These are phyloP conservation scores for Myotis davidii DNA, from an alignment of 2,113 vertebrate genomes.

Conservation along the genomic window DNA sequence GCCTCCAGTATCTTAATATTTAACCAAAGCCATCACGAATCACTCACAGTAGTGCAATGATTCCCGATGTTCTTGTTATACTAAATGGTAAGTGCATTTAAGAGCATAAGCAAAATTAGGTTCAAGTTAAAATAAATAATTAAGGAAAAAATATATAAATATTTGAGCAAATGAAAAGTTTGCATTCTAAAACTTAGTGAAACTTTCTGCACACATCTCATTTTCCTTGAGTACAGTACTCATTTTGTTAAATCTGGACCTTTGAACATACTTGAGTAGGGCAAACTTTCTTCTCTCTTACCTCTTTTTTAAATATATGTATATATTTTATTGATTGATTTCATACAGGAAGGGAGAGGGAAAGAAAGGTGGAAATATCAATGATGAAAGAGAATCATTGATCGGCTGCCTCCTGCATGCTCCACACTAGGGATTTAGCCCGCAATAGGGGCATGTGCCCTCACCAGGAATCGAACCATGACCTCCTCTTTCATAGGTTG, in stretches of 20 bases:
- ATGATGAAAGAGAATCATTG: too few species aligned
- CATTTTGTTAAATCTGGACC: neutral
- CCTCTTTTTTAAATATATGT: neutral
- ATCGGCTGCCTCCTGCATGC: too few species aligned
- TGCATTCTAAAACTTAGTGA: neutral
- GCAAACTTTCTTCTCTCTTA: neutral
- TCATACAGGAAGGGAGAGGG: too few species aligned
- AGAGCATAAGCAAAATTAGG: neutral
- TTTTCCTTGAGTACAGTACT: neutral
- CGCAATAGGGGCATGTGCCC: too few species aligned
- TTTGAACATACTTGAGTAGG: neutral
- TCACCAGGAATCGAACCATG: too few species aligned
- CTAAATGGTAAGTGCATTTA: neutral
- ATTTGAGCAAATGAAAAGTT: neutral
- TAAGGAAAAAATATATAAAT: neutral
- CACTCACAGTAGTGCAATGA: neutral
- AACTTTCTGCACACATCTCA: neutral
- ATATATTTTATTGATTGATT: too few species aligned
- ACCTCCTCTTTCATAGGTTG: too few species aligned
- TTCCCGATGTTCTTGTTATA: neutral
- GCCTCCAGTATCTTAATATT: neutral
- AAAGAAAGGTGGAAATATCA: too few species aligned
- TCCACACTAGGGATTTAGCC: too few species aligned
- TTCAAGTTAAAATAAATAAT: neutral
- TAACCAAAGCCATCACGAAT: neutral